Evolutionary conservation across 1,140 invertebrate species (phyloP).

Genomic region (Musca domestica): DNA sequence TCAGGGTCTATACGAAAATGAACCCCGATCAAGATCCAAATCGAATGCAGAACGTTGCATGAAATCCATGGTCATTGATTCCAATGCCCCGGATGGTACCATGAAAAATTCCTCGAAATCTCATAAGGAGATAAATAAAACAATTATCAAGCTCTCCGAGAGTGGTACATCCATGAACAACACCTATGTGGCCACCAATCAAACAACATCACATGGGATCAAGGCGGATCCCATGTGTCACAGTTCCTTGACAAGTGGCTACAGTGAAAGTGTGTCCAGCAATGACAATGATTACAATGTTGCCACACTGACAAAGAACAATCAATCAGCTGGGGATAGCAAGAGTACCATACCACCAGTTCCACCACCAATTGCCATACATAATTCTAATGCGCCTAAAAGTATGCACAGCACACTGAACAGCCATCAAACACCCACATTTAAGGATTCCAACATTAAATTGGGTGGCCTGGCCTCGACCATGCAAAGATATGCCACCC

Average conservation of each 20-base stretch:
- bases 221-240: neutral
- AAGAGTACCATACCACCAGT: neutral
- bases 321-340: neutral
- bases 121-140: slow-evolving; percentile 59
- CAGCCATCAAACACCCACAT: neutral
- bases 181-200: slow-evolving; percentile 49
- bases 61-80: neutral
- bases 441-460: slow-evolving; percentile 1
- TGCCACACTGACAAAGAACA: slow-evolving; percentile 5
- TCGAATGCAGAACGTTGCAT: neutral
- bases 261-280: neutral
- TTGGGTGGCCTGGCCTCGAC: neutral
- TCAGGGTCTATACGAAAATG: slow-evolving; percentile 4
- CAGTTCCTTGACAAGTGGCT: neutral
- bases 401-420: too few species aligned
- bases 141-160: slow-evolving; percentile 67
- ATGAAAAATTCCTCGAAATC: slow-evolving; percentile 15
- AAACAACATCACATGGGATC: too few species aligned
- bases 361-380: slow-evolving; percentile 17
- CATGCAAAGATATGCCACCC: slow-evolving; percentile 10
- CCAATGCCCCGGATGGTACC: neutral
- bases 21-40: neutral
- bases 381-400: neutral
- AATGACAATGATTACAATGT: neutral
- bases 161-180: slow-evolving; percentile 66